These are phyloP conservation scores for Idaea straminata DNA, from an alignment of 2,888 invertebrate species.

Conservation along the genomic window DNA sequence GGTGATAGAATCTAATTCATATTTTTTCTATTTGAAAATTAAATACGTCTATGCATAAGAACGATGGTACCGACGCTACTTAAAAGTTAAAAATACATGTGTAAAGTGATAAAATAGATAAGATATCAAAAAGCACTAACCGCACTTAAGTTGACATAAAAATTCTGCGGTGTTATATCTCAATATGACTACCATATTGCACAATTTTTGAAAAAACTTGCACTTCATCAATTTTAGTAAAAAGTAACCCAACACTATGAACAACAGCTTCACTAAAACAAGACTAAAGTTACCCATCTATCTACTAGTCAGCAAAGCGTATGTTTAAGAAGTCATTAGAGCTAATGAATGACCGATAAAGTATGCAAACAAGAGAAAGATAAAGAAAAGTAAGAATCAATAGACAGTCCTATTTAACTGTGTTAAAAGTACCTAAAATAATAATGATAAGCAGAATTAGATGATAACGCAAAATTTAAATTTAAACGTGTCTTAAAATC, in stretches of 20 bases:
- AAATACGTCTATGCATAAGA: too few species aligned
- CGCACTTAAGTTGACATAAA: neutral
- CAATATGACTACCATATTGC: neutral
- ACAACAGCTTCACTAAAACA: neutral
- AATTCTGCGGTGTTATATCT: constrained; percentile 4
- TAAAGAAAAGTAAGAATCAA: neutral
- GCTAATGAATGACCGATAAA: neutral
- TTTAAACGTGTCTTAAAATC: too few species aligned
- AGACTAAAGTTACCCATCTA: neutral
- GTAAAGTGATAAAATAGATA: neutral
- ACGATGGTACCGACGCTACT: too few species aligned
- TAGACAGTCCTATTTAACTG: neutral
- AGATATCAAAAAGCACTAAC: neutral
- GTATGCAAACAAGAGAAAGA: neutral
- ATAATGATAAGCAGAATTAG: too few species aligned
- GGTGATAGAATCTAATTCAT: too few species aligned
- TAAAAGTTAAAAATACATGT: too few species aligned
- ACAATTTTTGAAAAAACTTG: neutral
- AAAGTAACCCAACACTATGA: neutral
- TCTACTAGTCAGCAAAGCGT: neutral
- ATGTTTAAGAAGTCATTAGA: neutral
- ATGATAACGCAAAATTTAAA: too few species aligned
- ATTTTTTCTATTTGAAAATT: too few species aligned
- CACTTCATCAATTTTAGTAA: neutral
- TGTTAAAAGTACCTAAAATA: too few species aligned